These are phyloP conservation scores for Trichosurus vulpecula DNA, from an alignment of 2,797 vertebrate species.

Conservation along the genomic window DNA sequence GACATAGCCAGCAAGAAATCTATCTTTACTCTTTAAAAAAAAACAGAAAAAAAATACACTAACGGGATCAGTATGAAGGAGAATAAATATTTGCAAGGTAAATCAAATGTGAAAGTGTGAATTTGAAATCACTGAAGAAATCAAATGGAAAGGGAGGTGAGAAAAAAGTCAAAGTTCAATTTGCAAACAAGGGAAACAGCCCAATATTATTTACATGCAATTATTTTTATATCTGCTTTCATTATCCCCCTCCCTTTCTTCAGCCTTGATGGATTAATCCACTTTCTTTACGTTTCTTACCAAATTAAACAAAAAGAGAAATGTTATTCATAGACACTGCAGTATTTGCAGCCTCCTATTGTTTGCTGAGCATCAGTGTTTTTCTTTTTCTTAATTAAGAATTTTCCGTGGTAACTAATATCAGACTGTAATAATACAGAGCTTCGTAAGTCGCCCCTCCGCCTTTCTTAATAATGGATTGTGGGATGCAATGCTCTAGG, in stretches of 20 bases:
- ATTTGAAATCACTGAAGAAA: slow-evolving; percentile 18
- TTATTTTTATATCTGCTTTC: background rate
- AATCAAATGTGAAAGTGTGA: slow-evolving; percentile 34
- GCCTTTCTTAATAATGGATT: background rate
- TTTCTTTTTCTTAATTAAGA: slow-evolving; percentile 40
- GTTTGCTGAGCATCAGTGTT: background rate
- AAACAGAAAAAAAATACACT: background rate
- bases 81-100: slow-evolving; percentile 38
- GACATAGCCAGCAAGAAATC: slow-evolving; percentile 10
- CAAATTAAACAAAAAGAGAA: slow-evolving; percentile 16
- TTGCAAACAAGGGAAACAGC: background rate
- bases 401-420: slow-evolving; percentile 20
- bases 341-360: slow-evolving; percentile 1
- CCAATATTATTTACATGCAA: background rate
- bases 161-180: slow-evolving; percentile 40
- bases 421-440: background rate
- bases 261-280: background rate
- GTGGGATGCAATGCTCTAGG: background rate
- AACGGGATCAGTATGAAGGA: background rate
- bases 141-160: slow-evolving; percentile 1
- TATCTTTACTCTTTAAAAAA: background rate
- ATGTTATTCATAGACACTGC: background rate
- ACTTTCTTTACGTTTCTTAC: slow-evolving; percentile 27
- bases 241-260: background rate
- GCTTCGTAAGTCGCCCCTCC: background rate